Base-by-base conservation (phyloP, 2,797 vertebrate species). In the Peromyscus aztecus region DNA sequence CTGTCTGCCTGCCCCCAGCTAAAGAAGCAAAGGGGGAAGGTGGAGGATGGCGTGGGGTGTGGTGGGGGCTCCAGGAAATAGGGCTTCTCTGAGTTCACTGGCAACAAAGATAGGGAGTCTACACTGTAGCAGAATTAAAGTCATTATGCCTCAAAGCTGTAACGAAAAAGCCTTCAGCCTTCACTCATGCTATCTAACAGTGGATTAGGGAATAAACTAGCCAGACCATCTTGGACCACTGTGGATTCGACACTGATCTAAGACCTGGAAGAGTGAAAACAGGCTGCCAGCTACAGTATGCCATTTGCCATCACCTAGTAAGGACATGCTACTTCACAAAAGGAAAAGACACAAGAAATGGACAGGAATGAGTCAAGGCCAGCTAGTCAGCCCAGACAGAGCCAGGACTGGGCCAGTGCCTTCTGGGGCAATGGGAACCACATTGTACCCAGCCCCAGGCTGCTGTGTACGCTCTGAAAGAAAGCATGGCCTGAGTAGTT, bases 41-140 rank as follows among this genome's bases (percentile, higher is more conserved):
- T 24, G 2, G 24, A 29, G 31, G 6, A n/a, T 34, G 11, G 6
- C 21, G 29, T 55, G 52, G 52, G 24, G 31, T 27, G 2, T 11
- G 67, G 13, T 21, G 2, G 16, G 49, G 31, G 13, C 12, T 29
- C n/a, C 12, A 82, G 12, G 82, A 91, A 88, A 78, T 34, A 81
- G 11, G 40, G 55, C 12, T 94, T 12, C 49, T 52, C 67, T 49
- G 29, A 57, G 11, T 81, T 71, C 81, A 75, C 0, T 37, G 52
- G 73, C n/a, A 63, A 37, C 75, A 80, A 78, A 87, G 37, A 86
- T 59, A 77, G 14, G 55, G 17, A 92, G 29, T 49, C 29, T 85
- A 49, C 23, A 24, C 31, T 4, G 9, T 19, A 69, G 29, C 43
- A 37, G 84, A 89, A 81, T 88, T 77, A 95, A 83, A 82, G 49